phyloP scores from a whole-genome alignment of 2,113 vertebrate species.

The Prionailurus viverrinus region DNA sequence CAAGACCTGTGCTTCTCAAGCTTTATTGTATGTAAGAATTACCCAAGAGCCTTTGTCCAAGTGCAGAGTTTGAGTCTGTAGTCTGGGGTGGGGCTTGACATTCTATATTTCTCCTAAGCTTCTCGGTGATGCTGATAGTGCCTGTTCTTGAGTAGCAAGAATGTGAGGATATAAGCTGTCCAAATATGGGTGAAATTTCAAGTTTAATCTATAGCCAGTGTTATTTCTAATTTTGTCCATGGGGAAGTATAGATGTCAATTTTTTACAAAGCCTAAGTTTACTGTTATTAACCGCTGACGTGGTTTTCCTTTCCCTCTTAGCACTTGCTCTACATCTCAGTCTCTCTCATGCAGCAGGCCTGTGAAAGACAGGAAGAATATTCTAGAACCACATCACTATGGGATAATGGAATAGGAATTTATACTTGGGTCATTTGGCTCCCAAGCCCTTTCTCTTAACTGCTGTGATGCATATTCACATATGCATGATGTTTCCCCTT shows the following conservation, averaged over 20 bases:
- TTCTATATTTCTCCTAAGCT: not conserved
- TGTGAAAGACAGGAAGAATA: not conserved
- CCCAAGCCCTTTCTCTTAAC: not conserved
- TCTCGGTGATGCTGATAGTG: not conserved
- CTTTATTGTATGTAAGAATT: not conserved
- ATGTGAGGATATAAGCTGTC: not conserved
- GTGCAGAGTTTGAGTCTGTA: not conserved
- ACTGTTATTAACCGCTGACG: not conserved
- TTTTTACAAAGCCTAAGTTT: slow-evolving; percentile 12
- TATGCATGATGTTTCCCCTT: too few species aligned
- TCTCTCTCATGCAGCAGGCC: not conserved
- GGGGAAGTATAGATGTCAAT: not conserved
- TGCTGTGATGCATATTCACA: rapidly evolving
- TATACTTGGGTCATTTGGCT: not conserved
- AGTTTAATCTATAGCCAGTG: not conserved
- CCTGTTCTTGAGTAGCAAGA: not conserved
- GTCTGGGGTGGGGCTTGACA: not conserved
- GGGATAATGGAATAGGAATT: not conserved
- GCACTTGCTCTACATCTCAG: not conserved
- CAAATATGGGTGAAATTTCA: not conserved
- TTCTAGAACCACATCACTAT: not conserved
- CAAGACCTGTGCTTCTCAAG: not conserved
- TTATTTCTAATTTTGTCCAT: not conserved
- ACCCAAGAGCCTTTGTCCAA: not conserved
- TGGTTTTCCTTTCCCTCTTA: not conserved